phyloP scores from a whole-genome alignment of 2,888 invertebrate species.

The Epirrhoe tristata region DNA sequence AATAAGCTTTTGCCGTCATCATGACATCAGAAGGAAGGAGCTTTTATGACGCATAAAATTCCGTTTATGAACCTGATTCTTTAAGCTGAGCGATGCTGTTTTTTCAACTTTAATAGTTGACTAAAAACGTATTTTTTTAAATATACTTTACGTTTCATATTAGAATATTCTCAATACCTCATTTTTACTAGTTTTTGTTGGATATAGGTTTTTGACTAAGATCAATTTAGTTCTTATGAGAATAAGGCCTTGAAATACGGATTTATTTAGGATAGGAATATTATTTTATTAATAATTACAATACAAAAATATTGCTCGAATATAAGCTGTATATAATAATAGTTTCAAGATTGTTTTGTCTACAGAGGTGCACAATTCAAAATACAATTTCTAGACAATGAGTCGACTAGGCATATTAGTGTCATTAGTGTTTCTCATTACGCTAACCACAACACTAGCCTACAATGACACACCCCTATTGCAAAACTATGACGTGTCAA shows the following conservation, averaged over 20 bases:
- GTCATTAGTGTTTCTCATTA: constrained; percentile 24
- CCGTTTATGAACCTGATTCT: constrained; percentile 22
- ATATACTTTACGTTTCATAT: too few relatives aligned
- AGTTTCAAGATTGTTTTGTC: constrained; percentile 12
- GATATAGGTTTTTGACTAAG: too few relatives aligned
- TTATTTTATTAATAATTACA: too few relatives aligned
- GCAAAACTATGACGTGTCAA: constrained; percentile 50
- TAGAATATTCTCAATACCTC: too few relatives aligned
- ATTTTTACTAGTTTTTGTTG: too few relatives aligned
- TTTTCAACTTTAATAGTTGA: constrained; percentile 7
- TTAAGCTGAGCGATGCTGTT: constrained; percentile 4
- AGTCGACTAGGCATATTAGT: constrained; percentile 11
- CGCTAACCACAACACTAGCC: constrained; percentile 46
- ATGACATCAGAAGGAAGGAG: constrained; percentile 50
- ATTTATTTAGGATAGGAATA: too few relatives aligned
- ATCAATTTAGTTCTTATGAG: too few relatives aligned
- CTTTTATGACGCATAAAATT: constrained; percentile 48
- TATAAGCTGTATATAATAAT: neutral
- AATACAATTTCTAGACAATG: constrained; percentile 25
- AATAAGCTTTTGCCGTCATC: constrained; percentile 37
- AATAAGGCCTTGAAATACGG: too few relatives aligned
- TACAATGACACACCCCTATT: constrained; percentile 68
- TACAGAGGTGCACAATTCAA: neutral
- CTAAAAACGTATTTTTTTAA: too few relatives aligned
- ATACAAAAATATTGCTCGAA: too few relatives aligned